Percentiles rank a stretch among this genome's conserved stretches.
phyloP scores from a whole-genome alignment of 2,888 invertebrate genomes.

The Thecocarcelia acutangulata region DNA sequence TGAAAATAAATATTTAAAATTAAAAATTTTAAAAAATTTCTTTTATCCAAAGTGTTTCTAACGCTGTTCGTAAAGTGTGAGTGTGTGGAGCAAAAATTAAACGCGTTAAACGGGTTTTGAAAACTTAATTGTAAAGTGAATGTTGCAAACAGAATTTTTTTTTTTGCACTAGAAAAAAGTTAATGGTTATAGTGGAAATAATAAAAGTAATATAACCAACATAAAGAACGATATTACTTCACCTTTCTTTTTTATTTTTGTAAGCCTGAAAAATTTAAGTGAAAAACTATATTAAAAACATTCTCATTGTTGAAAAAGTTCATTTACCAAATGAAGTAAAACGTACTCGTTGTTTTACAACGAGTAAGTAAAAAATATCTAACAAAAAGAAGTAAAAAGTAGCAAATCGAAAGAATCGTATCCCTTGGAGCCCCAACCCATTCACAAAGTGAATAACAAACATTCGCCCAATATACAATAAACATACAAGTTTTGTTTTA shows the following conservation, averaged over 20 bases:
- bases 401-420: slow-evolving; percentile 59
- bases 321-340: slow-evolving; percentile 46
- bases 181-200: slow-evolving; percentile 8
- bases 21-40: slow-evolving; percentile 41
- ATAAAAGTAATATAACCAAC: neutral
- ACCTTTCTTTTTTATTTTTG: neutral
- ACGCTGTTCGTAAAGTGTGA: slow-evolving; percentile 60
- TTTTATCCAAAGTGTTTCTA: slow-evolving; percentile 45
- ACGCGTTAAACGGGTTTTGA: slow-evolving; percentile 39
- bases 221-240: slow-evolving; percentile 1
- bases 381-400: slow-evolving; percentile 48
- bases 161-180: slow-evolving; percentile 58
- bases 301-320: slow-evolving; percentile 51
- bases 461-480: slow-evolving; percentile 44
- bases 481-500: slow-evolving; percentile 40
- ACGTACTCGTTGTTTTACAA: slow-evolving; percentile 56
- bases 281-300: slow-evolving; percentile 50
- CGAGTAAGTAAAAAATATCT: slow-evolving; percentile 46
- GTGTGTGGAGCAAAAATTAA: slow-evolving; percentile 52
- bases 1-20: slow-evolving; percentile 48
- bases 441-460: slow-evolving; percentile 40
- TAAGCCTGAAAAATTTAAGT: slow-evolving; percentile 15
- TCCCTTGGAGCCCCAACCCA: slow-evolving; percentile 55
- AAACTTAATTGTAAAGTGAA: slow-evolving; percentile 37
- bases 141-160: slow-evolving; percentile 52